Evolutionary conservation across 2,113 vertebrate genomes (phyloP).

Genomic region (Microcebus tavaratra): DNA sequence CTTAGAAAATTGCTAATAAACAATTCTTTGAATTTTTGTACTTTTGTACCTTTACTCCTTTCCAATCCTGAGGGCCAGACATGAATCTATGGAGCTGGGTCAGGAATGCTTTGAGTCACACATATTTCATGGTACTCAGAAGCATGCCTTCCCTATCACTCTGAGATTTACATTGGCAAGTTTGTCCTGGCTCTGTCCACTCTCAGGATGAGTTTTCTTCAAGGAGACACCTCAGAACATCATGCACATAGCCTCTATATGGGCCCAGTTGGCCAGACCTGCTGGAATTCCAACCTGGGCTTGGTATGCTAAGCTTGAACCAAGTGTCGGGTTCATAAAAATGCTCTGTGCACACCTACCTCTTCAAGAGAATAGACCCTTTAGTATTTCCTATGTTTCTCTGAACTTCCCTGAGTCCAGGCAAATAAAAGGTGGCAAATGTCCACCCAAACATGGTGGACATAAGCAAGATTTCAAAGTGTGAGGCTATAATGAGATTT

Average conservation of each 20-base stretch:
- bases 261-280: not conserved
- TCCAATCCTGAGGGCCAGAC: not conserved
- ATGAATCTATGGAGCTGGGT: not conserved
- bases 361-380: not conserved
- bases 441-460: not conserved
- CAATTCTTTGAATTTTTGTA: not conserved
- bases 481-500: not conserved
- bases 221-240: not conserved
- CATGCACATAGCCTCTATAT: not conserved
- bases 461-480: not conserved
- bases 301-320: not conserved
- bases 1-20: not conserved
- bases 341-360: not conserved
- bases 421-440: not conserved
- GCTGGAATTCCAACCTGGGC: not conserved
- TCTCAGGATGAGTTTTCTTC: not conserved
- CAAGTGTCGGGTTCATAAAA: not conserved
- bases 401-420: not conserved
- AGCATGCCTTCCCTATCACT: not conserved
- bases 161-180: not conserved
- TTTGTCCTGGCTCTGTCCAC: not conserved
- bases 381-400: not conserved
- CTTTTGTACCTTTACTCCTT: not conserved
- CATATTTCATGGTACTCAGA: not conserved
- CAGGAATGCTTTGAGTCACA: not conserved